These are phyloP conservation scores for Tinamus major DNA, from an alignment of 2,797 vertebrate species.

Conservation along the genomic window DNA sequence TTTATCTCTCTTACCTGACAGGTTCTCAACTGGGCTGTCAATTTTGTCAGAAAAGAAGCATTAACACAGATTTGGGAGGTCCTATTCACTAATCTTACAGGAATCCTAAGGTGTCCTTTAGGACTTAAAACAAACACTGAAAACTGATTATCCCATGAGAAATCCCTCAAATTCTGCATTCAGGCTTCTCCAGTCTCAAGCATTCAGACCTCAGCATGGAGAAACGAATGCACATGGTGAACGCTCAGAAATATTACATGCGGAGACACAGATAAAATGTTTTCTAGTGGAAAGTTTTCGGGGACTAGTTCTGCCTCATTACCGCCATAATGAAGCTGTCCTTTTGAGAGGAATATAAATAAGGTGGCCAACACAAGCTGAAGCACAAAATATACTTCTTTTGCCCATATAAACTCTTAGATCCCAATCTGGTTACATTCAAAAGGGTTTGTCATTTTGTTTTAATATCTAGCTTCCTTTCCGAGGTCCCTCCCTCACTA, in stretches of 20 bases:
- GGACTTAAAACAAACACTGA: constrained; percentile 42
- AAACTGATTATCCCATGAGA: constrained; percentile 52
- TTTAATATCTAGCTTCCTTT: neutral
- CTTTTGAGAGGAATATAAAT: constrained; percentile 36
- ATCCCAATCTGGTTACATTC: neutral
- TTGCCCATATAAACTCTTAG: neutral
- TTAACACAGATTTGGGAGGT: neutral
- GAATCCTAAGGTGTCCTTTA: constrained; percentile 37
- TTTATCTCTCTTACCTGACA: constrained; percentile 34
- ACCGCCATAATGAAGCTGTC: neutral
- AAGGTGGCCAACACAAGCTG: constrained; percentile 23
- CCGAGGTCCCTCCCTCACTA: neutral
- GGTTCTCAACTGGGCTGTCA: neutral
- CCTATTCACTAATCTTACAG: constrained; percentile 20
- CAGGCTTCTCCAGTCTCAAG: constrained; percentile 53
- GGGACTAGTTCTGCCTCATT: constrained; percentile 51
- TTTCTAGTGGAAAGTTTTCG: constrained; percentile 52
- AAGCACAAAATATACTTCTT: neutral
- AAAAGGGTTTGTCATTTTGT: neutral
- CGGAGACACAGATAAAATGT: constrained; percentile 40
- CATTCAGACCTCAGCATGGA: constrained; percentile 42
- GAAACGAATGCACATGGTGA: constrained; percentile 44
- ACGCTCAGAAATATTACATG: constrained; percentile 38
- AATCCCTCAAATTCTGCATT: constrained; percentile 42
- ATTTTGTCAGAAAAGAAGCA: constrained; percentile 31